Conservation (phyloP, 2,113 vertebrate species). For the Oncorhynchus keta region DNA sequence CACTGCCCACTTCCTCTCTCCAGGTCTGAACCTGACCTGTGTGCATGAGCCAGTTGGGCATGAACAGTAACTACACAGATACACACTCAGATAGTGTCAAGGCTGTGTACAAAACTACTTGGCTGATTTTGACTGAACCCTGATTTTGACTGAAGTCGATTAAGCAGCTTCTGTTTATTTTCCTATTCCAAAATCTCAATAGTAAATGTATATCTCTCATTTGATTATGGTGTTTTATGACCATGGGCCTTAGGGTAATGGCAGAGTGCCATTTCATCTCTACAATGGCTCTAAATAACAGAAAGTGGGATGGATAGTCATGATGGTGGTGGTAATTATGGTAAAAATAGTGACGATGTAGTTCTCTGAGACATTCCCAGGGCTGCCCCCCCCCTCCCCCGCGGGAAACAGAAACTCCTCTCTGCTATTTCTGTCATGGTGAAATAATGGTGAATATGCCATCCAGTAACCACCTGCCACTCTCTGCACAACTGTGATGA, state of each 20-base stretch:
- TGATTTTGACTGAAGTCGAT: no score
- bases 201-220: background rate
- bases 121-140: background rate
- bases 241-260: no score
- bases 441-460: background rate
- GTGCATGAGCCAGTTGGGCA: background rate
- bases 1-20: background rate
- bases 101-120: background rate
- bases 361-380: constrained; percentile 1
- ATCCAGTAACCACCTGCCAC: background rate
- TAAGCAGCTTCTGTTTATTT: no score
- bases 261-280: no score
- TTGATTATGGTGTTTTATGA: background rate
- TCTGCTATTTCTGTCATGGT: background rate
- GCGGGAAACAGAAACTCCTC: background rate
- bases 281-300: no score
- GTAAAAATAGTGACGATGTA: background rate
- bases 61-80: background rate
- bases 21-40: background rate
- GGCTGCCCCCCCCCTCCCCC: background rate
- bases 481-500: background rate
- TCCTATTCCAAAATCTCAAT: background rate
- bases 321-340: background rate
- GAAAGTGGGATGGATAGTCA: background rate
- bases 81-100: background rate